Base-by-base conservation (phyloP, 1,140 invertebrate genomes). In the Scaptomyza hsui region DNA sequence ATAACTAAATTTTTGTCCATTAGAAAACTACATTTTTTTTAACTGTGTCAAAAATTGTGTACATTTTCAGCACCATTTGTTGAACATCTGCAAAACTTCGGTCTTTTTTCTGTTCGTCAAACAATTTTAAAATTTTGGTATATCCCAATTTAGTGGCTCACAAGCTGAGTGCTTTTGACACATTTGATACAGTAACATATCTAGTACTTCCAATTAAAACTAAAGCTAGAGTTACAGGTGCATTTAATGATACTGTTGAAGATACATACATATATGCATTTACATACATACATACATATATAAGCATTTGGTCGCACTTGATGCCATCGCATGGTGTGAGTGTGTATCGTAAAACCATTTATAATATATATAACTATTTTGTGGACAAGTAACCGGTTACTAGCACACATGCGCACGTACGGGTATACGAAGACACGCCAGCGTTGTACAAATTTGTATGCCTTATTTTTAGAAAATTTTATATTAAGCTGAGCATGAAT, bases 401-500 rank as follows among this genome's bases (percentile, higher is more conserved):
- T 61, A 68, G 67, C 41, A 61, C 41, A 63, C 41, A 53, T 55
- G 71, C 35, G 72, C 72, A 49, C 26, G 7, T 9, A 29, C 7
- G 26, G 1, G 1, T 29, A 29, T 16, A 42, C 39, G 60, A 45
- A 53, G 15, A 75, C 45, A 37, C 26, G 18, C 16, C 60, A 19
- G 44, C 60, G 35, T n/a, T n/a, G 48, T 74, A 74, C 45, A 78
- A 52, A 67, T 65, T 64, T 62, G 56, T 47, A 48, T 69, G 68
- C 42, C 18, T 71, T 55, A 71, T 74, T 53, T 71, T 60, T 72
- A 53, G 55, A 86, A 86, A 86, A 81, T 88, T 76, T 70, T 86
- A 88, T 88, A 78, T 67, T 35, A 63, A 51, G 77, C 82, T 51
- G 78, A 82, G 88, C 81, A 86, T 88, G 82, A 86, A 86, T 86